These are phyloP conservation scores for Nasonovia ribisnigri DNA, from an alignment of 2,888 invertebrate species.

Conservation along the genomic window DNA sequence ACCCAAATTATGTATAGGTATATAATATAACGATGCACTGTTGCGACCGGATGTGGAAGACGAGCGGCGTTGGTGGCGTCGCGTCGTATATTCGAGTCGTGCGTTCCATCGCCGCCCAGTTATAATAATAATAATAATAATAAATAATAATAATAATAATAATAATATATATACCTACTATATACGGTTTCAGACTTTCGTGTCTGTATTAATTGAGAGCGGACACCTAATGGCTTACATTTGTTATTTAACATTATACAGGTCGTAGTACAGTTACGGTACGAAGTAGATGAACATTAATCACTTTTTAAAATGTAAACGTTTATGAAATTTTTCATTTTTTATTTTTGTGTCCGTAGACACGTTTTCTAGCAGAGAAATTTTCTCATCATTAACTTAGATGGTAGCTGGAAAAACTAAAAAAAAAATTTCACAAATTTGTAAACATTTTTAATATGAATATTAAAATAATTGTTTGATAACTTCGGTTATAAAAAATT, in stretches of 20 bases:
- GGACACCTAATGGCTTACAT: background rate
- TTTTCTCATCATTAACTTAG: too few relatives aligned
- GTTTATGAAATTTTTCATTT: too few relatives aligned
- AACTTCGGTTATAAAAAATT: too few relatives aligned
- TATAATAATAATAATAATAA: background rate
- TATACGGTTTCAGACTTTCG: constrained; percentile 11
- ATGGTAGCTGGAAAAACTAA: too few relatives aligned
- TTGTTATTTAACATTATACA: background rate
- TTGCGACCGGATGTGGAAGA: constrained; percentile 5
- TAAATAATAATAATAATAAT: background rate
- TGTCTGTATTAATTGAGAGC: background rate
- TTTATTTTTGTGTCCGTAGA: too few relatives aligned
- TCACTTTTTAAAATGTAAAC: background rate
- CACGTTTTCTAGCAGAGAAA: too few relatives aligned
- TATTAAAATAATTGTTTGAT: too few relatives aligned
- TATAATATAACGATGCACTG: background rate
- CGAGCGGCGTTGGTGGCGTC: background rate
- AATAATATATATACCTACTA: background rate
- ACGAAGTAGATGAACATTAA: background rate
- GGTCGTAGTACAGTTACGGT: background rate
- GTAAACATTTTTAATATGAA: too few relatives aligned
- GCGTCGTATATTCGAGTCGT: constrained; percentile 12
- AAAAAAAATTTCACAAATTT: too few relatives aligned
- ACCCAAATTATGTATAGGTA: background rate
- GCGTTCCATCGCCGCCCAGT: background rate